Base-by-base conservation (phyloP, 2,888 invertebrate genomes). In the Eulithis prunata region DNA sequence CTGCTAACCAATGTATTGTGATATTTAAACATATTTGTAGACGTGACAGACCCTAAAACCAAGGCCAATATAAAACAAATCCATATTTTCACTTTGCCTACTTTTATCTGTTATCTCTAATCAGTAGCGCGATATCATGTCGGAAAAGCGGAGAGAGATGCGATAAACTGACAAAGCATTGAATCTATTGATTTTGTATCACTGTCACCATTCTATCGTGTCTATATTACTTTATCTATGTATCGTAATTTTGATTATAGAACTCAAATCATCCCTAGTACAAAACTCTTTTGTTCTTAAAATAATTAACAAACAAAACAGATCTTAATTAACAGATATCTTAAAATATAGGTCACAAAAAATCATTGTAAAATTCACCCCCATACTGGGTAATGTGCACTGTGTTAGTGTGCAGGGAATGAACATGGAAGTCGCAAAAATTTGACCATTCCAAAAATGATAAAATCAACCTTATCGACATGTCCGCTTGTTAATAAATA, bases 71-170 rank as follows among this genome's bases (percentile, higher is more conserved):
- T 58, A 28, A 41, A 55, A 59, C 32, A 62, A 57, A 58, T 12
- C 41, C 38, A 56, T 52, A 55, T 13, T 63, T 59, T 36, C 55
- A 45, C 59, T 21, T 21, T 21, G 21, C 21, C 21, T 21, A 21
- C 21, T 36, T 58, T 57, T 59, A 36, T 41, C 36, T 36, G 11
- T 82, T 86, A 88, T 87, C 86, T 74, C 64, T 84, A 87, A 89
- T 90, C 89, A 86, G 88, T 85, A 84, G 84, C 84, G 72, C 82
- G 83, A 86, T 91, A 91, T 91, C 91, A 77, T 73, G 71, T 76
- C 71, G 77, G 74, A 85, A 80, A 81, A 49, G 81, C 79, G 76
- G 78, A 75, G 78, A 77, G 83, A 83, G 82, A 78, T 77, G 90
- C 76, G 91, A 91, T 90, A 90, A 87, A 78, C 71, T 77, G 78